Conservation (phyloP, 2,797 vertebrate species). For the Phoxinus dragarum region DNA sequence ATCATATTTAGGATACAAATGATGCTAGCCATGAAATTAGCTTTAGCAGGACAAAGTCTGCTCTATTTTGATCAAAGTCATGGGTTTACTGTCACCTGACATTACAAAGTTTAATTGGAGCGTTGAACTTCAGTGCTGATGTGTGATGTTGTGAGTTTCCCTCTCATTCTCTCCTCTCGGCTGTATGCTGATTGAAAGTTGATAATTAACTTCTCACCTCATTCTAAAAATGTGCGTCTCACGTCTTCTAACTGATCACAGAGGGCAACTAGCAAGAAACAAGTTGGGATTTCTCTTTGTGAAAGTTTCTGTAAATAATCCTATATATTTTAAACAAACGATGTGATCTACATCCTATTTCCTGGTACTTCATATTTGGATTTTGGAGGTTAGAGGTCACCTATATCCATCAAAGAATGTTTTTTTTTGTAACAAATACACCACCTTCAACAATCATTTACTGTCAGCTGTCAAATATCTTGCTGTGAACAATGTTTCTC, state of each 20-base stretch:
- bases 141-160: conserved; percentile 42
- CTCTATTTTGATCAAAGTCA: conserved; percentile 14
- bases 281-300: conserved; percentile 19
- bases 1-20: not conserved
- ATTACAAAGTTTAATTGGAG: conserved; percentile 47
- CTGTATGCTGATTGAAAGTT: conserved; percentile 41
- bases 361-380: not conserved
- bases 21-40: not conserved
- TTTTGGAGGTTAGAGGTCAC: not conserved
- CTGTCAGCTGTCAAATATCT: not conserved
- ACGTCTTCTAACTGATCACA: conserved; percentile 35
- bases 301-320: conserved; percentile 11
- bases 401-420: not conserved
- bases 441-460: not conserved
- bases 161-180: conserved; percentile 17
- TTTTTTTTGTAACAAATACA: not conserved
- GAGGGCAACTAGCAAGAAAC: not conserved
- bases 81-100: not conserved
- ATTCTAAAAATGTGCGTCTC: conserved; percentile 19
- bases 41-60: not conserved
- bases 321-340: not conserved
- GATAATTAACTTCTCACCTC: conserved; percentile 63
- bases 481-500: not conserved
- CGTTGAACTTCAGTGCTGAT: not conserved
- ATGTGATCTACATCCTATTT: not conserved